phyloP scores from a whole-genome alignment of 2,113 vertebrate species.

The Oreochromis spilurus region DNA sequence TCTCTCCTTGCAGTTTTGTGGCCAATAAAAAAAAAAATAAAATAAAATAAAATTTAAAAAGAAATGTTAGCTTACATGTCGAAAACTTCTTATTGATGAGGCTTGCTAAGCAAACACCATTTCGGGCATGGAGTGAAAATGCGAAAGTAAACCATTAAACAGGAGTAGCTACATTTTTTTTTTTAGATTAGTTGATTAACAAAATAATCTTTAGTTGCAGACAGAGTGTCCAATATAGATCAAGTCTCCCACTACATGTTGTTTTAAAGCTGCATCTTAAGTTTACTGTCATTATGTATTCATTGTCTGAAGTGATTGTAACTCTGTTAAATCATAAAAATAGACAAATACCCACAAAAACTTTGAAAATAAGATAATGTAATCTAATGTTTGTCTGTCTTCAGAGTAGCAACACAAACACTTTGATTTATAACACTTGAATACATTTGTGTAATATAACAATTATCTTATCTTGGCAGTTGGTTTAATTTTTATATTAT shows the following conservation, averaged over 20 bases:
- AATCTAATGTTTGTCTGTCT: background rate
- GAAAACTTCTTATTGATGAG: background rate
- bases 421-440: background rate
- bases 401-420: background rate
- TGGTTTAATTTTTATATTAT: background rate
- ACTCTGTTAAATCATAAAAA: background rate
- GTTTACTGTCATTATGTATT: background rate
- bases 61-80: background rate
- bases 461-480: background rate
- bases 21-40: background rate
- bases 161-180: background rate
- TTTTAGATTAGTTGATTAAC: background rate
- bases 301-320: background rate
- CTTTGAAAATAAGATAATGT: background rate
- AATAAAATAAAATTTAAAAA: background rate
- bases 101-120: background rate
- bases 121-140: accelerated
- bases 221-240: background rate
- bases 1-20: background rate
- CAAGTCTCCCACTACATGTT: background rate
- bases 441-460: background rate
- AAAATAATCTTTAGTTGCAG: background rate
- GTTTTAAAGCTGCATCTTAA: background rate
- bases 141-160: background rate
- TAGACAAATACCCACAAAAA: background rate